These are phyloP conservation scores for Diabrotica virgifera DNA, from an alignment of 1,140 invertebrate species.

Conservation along the genomic window DNA sequence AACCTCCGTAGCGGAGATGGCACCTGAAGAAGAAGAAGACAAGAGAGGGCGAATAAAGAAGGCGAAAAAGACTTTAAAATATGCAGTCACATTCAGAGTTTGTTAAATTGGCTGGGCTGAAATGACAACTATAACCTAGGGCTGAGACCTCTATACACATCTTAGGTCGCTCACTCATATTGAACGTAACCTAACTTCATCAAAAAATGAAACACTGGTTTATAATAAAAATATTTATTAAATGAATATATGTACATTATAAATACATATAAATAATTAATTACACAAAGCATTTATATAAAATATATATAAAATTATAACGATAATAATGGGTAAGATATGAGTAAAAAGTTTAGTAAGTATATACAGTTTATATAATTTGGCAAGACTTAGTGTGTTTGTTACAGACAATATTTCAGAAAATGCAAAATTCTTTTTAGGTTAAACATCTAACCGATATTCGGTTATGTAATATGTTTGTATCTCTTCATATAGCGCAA, in stretches of 20 bases:
- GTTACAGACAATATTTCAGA: neutral
- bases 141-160: no score
- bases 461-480: neutral
- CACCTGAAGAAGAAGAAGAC: no score
- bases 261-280: slow-evolving; percentile 24
- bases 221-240: neutral
- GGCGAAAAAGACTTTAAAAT: no score
- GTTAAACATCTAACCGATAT: neutral
- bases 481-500: no score
- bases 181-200: no score
- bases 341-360: slow-evolving; percentile 10
- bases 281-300: slow-evolving; percentile 21
- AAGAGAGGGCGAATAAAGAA: no score
- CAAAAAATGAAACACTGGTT: no score
- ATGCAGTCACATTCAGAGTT: no score
- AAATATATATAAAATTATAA: slow-evolving; percentile 25
- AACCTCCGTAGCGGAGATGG: no score
- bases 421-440: neutral
- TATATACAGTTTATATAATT: slow-evolving; percentile 8
- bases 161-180: no score
- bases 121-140: no score
- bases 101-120: no score
- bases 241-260: slow-evolving; percentile 20
- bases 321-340: slow-evolving; percentile 7
- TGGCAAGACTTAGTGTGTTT: slow-evolving; percentile 14